Evolutionary conservation across 1,140 invertebrate genomes (phyloP), one percentile per base, ranked within the genome.

Genomic region (Mycetomoellerius zeteki): DNA sequence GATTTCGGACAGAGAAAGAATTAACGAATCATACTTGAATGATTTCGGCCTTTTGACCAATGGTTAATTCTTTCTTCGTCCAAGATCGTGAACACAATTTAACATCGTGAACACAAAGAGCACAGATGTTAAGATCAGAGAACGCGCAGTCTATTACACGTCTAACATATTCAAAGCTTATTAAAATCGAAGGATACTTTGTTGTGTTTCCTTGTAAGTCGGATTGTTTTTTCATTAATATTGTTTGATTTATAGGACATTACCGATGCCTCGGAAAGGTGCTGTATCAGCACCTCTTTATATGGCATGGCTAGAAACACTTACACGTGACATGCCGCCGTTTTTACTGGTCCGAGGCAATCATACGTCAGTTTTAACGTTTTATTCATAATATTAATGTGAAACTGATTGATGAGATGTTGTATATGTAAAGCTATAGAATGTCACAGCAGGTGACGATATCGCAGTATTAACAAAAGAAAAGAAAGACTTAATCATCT

Each of bases 341-440:
- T 97, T 99, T 95, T 95, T 99, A 80, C 96, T 99, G 64, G 97
- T 99, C 67, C 96, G 99, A 91, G 99, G 99, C 86, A 99, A 99
- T 95, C 99, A 99, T 94, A 98, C 97, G 10, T 98, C 98, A 90
- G 99, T 99, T 52, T 96, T 99, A 77, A 99, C 99, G 58, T 99
- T 99, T 96, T 99, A 99, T 95, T 99, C 99, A 58, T 99, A 97
- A 96, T 71, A 21, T 50, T 30, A 27, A 52, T 43, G 33, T 52
- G 16, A 84, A 73, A 30, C 2, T 14, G 69, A 50, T 19, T 21
- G 67, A 60, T 7, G 4, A 65, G 10, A 64, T 2, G 24, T 58
- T 33, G 52, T 52, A 76, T 7, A 24, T 5, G 19, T 14, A 62
- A 85, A 16, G 14, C 50, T 37, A 54, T 47, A 37, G 8, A 27